phyloP scores from a whole-genome alignment of 2,888 invertebrate genomes.

The Aspidapion aeneum region DNA sequence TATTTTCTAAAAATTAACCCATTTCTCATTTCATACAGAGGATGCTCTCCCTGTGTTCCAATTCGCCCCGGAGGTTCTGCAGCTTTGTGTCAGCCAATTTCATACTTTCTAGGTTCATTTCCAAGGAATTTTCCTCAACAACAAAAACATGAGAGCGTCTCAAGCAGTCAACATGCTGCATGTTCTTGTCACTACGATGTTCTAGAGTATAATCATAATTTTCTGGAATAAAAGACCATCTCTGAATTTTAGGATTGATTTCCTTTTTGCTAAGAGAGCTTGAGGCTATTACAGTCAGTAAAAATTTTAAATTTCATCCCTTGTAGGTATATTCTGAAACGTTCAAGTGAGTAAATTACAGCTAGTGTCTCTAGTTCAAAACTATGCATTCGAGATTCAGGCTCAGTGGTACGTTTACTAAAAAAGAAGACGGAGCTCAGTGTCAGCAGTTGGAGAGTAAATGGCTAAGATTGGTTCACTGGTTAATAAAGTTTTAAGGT shows the following conservation, averaged over 20 bases:
- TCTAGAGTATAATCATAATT: slow-evolving; percentile 22
- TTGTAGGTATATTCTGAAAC: slow-evolving; percentile 36
- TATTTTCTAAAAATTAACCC: slow-evolving; percentile 18
- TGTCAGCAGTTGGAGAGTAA: slow-evolving; percentile 35
- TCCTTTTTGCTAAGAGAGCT: slow-evolving; percentile 19
- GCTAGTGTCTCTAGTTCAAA: slow-evolving; percentile 35
- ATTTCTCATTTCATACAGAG: slow-evolving; percentile 12
- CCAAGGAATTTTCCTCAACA: slow-evolving; percentile 18
- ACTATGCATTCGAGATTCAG: slow-evolving; percentile 35
- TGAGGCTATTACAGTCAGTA: slow-evolving; percentile 24
- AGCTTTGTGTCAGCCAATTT: not conserved
- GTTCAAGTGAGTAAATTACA: slow-evolving; percentile 27
- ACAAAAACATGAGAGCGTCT: slow-evolving; percentile 20
- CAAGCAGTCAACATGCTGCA: slow-evolving; percentile 23
- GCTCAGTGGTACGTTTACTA: slow-evolving; percentile 33
- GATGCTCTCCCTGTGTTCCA: not conserved
- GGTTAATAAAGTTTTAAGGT: slow-evolving; percentile 24
- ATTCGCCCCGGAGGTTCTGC: not conserved
- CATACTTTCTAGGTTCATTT: slow-evolving; percentile 12
- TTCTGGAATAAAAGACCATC: slow-evolving; percentile 18
- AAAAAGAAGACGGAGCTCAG: slow-evolving; percentile 39
- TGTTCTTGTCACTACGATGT: slow-evolving; percentile 21
- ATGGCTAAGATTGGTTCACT: slow-evolving; percentile 32
- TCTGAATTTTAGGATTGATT: slow-evolving; percentile 18
- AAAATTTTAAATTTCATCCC: slow-evolving; percentile 22